Evolutionary conservation across 2,888 invertebrate species (phyloP).

Genomic region (Chymomyza fuscimana): DNA sequence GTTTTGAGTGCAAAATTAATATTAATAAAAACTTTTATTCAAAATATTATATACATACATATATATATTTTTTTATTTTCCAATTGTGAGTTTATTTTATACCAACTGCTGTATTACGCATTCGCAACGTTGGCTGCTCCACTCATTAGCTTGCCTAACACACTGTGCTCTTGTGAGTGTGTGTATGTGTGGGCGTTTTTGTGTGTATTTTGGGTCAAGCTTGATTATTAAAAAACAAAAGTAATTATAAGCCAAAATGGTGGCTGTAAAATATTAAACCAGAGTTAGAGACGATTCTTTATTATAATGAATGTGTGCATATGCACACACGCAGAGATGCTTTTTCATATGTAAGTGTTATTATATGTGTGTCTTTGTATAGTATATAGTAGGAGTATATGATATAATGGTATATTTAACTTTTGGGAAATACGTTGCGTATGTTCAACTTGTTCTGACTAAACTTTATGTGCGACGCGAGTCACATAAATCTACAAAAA

Average conservation of each 20-base stretch:
- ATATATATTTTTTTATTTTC: background rate
- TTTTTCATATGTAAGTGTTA: constrained; percentile 5
- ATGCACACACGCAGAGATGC: constrained; percentile 6
- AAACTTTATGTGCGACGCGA: constrained; percentile 39
- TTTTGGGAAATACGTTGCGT: constrained; percentile 33
- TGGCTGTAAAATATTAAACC: constrained; percentile 47
- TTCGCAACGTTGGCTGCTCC: background rate
- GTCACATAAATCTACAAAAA: constrained; percentile 43
- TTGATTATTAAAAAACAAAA: constrained; percentile 72
- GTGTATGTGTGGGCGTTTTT: background rate
- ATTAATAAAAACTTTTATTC: background rate
- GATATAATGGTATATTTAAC: background rate
- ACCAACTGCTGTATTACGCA: background rate
- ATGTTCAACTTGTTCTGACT: constrained; percentile 1
- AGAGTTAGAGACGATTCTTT: background rate
- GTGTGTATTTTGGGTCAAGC: constrained; percentile 51
- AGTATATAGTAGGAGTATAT: constrained; percentile 21
- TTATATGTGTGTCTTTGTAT: constrained; percentile 18
- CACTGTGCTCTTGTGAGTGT: background rate
- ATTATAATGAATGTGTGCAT: background rate
- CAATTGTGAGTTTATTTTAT: background rate
- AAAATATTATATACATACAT: background rate
- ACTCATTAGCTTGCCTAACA: background rate
- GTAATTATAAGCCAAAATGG: constrained; percentile 58
- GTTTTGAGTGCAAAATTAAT: constrained; percentile 44